Evolutionary conservation across 2,888 invertebrate genomes (phyloP).

Genomic region (Steinernema carpocapsae): DNA sequence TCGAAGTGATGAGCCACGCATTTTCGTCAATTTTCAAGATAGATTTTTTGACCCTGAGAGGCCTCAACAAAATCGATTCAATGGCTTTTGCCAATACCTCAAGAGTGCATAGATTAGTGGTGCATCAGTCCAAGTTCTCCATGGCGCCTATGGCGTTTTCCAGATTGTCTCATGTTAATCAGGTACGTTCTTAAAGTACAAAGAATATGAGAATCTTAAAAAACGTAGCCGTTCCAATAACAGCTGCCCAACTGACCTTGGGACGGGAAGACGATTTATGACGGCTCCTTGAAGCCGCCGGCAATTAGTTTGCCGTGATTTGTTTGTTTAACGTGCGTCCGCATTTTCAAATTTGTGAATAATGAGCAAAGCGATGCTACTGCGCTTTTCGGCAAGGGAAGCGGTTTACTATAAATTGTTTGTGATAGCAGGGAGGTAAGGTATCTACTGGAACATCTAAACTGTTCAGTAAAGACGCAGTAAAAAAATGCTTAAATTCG

Average conservation of each 20-base stretch:
- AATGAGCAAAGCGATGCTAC: background rate
- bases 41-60: slow-evolving; percentile 49
- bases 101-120: slow-evolving; percentile 44
- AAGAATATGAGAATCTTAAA: too few species aligned
- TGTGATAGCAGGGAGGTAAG: too few species aligned
- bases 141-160: slow-evolving; percentile 41
- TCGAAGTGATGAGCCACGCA: slow-evolving; percentile 43
- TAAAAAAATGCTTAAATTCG: too few species aligned
- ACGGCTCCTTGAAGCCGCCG: background rate
- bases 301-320: slow-evolving; percentile 18
- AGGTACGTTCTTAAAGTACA: slow-evolving; percentile 48
- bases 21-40: slow-evolving; percentile 42
- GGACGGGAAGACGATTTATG: slow-evolving; percentile 18
- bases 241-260: background rate
- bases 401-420: too few species aligned
- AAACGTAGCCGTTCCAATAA: too few species aligned
- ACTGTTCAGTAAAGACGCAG: too few species aligned
- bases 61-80: slow-evolving; percentile 45
- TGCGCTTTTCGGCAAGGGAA: background rate
- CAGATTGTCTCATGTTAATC: slow-evolving; percentile 51
- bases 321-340: slow-evolving; percentile 15
- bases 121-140: slow-evolving; percentile 45
- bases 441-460: too few species aligned
- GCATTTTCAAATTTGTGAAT: background rate
- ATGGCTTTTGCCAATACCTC: slow-evolving; percentile 48